Conservation (phyloP, 2,113 vertebrate genomes). For the Podilymbus podiceps region DNA sequence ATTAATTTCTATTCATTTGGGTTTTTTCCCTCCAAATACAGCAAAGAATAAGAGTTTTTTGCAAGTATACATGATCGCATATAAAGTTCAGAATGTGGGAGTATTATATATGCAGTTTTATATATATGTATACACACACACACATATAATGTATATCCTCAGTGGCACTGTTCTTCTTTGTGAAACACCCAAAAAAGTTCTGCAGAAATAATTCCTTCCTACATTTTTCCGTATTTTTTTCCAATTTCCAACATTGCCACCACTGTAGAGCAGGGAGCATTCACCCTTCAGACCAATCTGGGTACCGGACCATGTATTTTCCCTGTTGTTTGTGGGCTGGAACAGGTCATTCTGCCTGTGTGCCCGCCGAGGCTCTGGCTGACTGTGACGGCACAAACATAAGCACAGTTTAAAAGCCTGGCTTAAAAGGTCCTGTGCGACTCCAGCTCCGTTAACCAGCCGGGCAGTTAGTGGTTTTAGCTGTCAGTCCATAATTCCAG, state of each 20-base stretch:
- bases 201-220: background rate
- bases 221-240: too few relatives aligned
- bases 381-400: background rate
- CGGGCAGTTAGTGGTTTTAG: background rate
- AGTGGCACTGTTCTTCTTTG: background rate
- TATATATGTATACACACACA: background rate
- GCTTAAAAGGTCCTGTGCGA: background rate
- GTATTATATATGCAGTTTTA: background rate
- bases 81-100: background rate
- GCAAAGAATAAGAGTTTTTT: background rate
- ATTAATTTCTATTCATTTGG: background rate
- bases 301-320: background rate
- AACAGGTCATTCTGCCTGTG: fast-evolving
- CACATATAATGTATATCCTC: background rate
- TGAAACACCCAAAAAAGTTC: background rate
- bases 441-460: background rate
- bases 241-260: background rate
- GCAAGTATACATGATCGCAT: background rate
- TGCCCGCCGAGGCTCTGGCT: background rate
- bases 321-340: background rate
- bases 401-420: background rate
- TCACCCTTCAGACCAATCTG: background rate
- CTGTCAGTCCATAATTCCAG: background rate
- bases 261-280: background rate
- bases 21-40: background rate